A percentile compares a stretch with the other conserved stretches of the same genome.
Evolutionary conservation across 2,797 vertebrate species (phyloP).

Genomic region (Poeciliopsis presidionis): DNA sequence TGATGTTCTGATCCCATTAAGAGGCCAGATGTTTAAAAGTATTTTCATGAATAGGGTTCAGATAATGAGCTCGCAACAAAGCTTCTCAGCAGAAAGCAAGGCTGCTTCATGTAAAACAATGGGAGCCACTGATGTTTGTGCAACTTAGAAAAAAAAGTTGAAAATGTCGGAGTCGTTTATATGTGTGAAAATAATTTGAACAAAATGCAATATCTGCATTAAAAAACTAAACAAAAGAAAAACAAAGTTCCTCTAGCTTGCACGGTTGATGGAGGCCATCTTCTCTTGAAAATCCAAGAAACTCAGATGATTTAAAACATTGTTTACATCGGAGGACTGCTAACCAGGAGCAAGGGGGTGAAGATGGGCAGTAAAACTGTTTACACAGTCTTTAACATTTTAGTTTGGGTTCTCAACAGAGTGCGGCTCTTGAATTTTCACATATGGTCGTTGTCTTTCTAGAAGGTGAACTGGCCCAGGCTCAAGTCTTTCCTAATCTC

Average conservation of each 20-base stretch:
- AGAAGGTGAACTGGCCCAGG: not conserved
- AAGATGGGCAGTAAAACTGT: too few relatives aligned
- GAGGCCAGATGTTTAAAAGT: slow-evolving; percentile 79
- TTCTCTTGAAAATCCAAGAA: not conserved
- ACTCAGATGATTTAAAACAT: not conserved
- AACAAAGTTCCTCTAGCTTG: not conserved
- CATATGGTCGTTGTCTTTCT: not conserved
- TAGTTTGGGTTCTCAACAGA: not conserved
- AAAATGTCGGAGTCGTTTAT: not conserved
- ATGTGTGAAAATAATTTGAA: not conserved
- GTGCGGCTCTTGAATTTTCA: not conserved
- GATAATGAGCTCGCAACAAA: slow-evolving; percentile 65
- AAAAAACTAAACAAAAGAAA: not conserved
- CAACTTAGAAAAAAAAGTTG: slow-evolving; percentile 27
- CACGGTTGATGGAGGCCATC: not conserved
- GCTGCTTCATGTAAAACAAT: slow-evolving; percentile 48
- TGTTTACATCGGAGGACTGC: not conserved
- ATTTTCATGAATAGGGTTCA: slow-evolving; percentile 72
- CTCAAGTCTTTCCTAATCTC: not conserved
- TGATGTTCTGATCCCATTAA: slow-evolving; percentile 79
- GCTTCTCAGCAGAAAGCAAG: slow-evolving; percentile 46
- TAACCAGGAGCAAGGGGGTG: not conserved
- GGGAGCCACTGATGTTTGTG: slow-evolving; percentile 27
- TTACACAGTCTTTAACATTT: too few relatives aligned
- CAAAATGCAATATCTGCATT: not conserved